These are phyloP conservation scores for Crenichthys baileyi DNA, from an alignment of 2,797 vertebrate species.

Conservation along the genomic window DNA sequence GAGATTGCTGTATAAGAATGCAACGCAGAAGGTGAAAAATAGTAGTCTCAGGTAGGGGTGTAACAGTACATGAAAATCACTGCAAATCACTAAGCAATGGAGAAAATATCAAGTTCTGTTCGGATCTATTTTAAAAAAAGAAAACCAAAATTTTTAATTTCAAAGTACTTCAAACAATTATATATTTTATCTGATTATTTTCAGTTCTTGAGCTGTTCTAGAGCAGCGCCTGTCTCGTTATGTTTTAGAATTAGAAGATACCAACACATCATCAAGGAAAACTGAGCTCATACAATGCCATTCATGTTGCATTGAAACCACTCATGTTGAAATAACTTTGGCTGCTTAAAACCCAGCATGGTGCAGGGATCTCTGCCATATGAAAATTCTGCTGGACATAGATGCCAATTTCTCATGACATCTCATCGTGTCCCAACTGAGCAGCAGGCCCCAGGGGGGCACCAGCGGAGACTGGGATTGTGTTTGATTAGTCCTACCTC, in stretches of 20 bases:
- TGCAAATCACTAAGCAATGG: neutral
- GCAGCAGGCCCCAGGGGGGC: constrained; percentile 50
- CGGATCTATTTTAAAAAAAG: neutral
- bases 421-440: constrained; percentile 64
- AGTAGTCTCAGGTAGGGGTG: too few species aligned
- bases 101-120: neutral
- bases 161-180: neutral
- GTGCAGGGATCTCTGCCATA: constrained; percentile 38
- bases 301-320: constrained; percentile 13
- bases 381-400: constrained; percentile 41
- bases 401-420: constrained; percentile 60
- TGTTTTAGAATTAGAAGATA: neutral
- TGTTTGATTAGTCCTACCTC: constrained; percentile 65
- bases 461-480: constrained; percentile 56
- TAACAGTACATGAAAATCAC: too few species aligned
- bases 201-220: neutral
- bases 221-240: neutral
- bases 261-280: constrained; percentile 11
- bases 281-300: neutral
- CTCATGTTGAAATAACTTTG: constrained; percentile 28
- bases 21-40: too few species aligned
- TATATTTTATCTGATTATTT: neutral
- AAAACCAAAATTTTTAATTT: too few species aligned
- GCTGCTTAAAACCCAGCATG: constrained; percentile 30
- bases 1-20: too few species aligned